These are phyloP conservation scores for Melanotaenia nigrans DNA, from an alignment of 2,797 vertebrate species.

Conservation along the genomic window DNA sequence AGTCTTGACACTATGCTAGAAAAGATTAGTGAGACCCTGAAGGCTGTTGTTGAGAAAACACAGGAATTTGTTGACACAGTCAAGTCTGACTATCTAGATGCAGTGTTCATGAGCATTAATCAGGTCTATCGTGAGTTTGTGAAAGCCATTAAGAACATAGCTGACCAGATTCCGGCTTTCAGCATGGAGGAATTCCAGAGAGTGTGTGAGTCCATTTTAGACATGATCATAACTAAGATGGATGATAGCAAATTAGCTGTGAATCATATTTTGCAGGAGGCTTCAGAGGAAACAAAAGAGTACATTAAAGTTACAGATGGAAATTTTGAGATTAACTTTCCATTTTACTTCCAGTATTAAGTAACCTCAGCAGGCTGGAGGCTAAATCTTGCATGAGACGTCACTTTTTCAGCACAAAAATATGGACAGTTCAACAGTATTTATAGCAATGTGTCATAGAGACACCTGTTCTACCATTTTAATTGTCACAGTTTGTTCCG, in stretches of 20 bases:
- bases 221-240: constrained; percentile 52
- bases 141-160: constrained; percentile 65
- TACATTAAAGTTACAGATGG: constrained; percentile 79
- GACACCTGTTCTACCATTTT: constrained; percentile 61
- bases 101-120: constrained; percentile 61
- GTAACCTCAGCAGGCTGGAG: constrained; percentile 54
- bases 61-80: constrained; percentile 80
- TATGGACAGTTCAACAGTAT: constrained; percentile 61
- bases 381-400: constrained; percentile 61
- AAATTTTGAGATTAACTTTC: constrained; percentile 85
- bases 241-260: constrained; percentile 68
- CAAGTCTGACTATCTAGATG: constrained; percentile 78
- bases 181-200: constrained; percentile 25
- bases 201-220: constrained; percentile 31
- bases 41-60: constrained; percentile 73
- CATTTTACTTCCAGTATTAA: constrained; percentile 76
- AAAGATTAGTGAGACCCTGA: constrained; percentile 73
- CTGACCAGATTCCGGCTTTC: constrained; percentile 67
- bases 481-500: constrained; percentile 69
- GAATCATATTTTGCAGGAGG: constrained; percentile 67
- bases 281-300: constrained; percentile 69
- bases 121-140: constrained; percentile 49
- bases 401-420: constrained; percentile 54
- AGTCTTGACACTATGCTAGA: constrained; percentile 82
- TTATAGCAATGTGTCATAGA: constrained; percentile 66